Base-by-base conservation (phyloP, 2,888 invertebrate species). In the Gasteruption jaculator region DNA sequence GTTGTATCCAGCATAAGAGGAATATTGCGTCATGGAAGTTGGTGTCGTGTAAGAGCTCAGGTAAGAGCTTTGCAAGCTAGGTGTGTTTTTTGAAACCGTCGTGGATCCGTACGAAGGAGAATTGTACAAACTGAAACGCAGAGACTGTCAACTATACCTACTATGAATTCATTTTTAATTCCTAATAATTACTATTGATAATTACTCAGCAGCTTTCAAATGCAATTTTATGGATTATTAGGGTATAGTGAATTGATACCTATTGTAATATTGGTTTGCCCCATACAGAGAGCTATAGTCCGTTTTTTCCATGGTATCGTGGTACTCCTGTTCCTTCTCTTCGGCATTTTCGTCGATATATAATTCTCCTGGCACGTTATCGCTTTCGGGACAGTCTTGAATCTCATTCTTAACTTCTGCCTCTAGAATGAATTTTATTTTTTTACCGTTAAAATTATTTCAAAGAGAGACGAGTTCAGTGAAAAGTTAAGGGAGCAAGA, bases 361-460 rank as follows among this genome's bases (percentile, higher is more conserved):
- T 18, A 70, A 48, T 41, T 69, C 70, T 16, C 64, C 61, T 5
- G 67, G 64, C 6, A 70, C 66, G 47, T 61, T 67, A 20, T 70
- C 70, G 38, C 50, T 65, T 42, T 70, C 69, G n/a, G 69, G 55
- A 41, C 68, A 67, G 33, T 70, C 70, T 45, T 69, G 68, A 21
- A 70, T 61, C 48, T 70, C 70, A 50, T 70, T 70, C 43, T 70
- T 70, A 43, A 70, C 68, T 54, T 70, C 70, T 24, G 70, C 50
- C 43, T 68, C 69, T 69, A 42, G 6, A 45, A 47, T n/a, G n/a
- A n/a, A n/a, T n/a, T n/a, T n/a, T n/a, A n/a, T n/a, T n/a, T n/a
- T n/a, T n/a, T n/a, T n/a, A n/a, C n/a, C n/a, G n/a, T n/a, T n/a
- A n/a, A n/a, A n/a, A n/a, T n/a, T n/a, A n/a, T n/a, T n/a, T n/a